Percentiles rank a stretch among this genome's conserved stretches.
Conservation (phyloP, 2,888 invertebrate species). For the Spisula subtruncata region DNA sequence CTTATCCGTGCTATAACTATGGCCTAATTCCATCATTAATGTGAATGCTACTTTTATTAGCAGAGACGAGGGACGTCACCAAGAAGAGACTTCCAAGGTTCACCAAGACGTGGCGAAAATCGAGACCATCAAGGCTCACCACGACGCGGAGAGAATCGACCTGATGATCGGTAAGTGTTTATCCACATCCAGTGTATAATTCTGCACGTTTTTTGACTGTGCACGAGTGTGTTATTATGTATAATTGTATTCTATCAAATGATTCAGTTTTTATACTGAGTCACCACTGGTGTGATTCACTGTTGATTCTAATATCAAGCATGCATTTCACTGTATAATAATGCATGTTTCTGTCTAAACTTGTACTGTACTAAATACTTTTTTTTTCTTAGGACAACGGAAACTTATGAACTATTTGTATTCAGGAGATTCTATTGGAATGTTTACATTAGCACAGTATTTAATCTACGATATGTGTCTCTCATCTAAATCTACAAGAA, state of each 20-base stretch:
- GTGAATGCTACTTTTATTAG: background rate
- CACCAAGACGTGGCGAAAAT: constrained; percentile 13
- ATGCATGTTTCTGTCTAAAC: too few species aligned
- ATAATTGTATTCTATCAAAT: background rate
- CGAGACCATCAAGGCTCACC: constrained; percentile 3
- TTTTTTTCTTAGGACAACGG: too few species aligned
- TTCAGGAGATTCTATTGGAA: too few species aligned
- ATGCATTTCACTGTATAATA: too few species aligned
- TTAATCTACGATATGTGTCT: too few species aligned
- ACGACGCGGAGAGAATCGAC: constrained; percentile 6
- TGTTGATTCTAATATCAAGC: too few species aligned
- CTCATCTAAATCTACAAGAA: too few species aligned
- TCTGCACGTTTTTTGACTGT: background rate
- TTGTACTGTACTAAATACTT: too few species aligned
- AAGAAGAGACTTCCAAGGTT: constrained; percentile 28
- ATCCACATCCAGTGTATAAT: background rate
- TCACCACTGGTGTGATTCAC: background rate
- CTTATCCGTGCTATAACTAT: too few species aligned
- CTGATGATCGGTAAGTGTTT: constrained; percentile 51
- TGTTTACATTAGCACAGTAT: too few species aligned
- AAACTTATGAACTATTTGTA: too few species aligned
- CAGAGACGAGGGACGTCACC: constrained; percentile 41
- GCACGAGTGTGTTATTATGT: background rate
- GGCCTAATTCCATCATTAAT: too few species aligned
- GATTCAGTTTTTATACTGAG: background rate